These are phyloP conservation scores for Halcyon malimbica DNA, from an alignment of 2,113 vertebrate species.

Conservation along the genomic window DNA sequence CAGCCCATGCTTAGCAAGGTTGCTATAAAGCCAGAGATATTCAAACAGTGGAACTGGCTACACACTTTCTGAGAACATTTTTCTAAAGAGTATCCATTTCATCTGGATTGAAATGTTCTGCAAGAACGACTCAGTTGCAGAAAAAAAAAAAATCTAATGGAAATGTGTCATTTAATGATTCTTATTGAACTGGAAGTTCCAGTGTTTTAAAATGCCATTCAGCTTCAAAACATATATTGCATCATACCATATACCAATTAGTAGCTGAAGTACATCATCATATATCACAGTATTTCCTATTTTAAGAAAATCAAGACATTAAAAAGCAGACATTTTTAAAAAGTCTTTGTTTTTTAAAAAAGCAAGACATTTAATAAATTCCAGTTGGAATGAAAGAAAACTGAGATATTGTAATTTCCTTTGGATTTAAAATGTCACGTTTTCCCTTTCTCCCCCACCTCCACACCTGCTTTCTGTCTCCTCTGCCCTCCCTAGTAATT, in stretches of 20 bases:
- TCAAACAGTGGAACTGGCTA: background rate
- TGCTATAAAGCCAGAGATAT: background rate
- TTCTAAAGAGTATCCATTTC: background rate
- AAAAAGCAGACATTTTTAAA: background rate
- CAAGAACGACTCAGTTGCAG: background rate
- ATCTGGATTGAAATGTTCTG: background rate
- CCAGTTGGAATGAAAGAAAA: background rate
- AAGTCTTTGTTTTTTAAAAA: background rate
- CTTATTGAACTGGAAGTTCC: background rate
- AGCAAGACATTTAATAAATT: background rate
- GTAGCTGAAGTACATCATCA: background rate
- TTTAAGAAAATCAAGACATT: background rate
- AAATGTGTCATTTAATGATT: background rate
- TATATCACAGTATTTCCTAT: background rate
- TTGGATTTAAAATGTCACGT: background rate
- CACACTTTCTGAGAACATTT: background rate
- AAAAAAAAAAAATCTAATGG: background rate
- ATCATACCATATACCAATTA: background rate
- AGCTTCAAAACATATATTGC: background rate
- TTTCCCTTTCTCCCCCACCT: background rate
- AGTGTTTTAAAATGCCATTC: conserved; percentile 5
- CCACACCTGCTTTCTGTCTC: background rate
- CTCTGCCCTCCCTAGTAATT: background rate
- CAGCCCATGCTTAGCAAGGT: background rate
- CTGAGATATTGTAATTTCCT: background rate